Evolutionary conservation across 2,888 invertebrate genomes (phyloP), one percentile per base, ranked within the genome.

Genomic region (Cantharis nigra): DNA sequence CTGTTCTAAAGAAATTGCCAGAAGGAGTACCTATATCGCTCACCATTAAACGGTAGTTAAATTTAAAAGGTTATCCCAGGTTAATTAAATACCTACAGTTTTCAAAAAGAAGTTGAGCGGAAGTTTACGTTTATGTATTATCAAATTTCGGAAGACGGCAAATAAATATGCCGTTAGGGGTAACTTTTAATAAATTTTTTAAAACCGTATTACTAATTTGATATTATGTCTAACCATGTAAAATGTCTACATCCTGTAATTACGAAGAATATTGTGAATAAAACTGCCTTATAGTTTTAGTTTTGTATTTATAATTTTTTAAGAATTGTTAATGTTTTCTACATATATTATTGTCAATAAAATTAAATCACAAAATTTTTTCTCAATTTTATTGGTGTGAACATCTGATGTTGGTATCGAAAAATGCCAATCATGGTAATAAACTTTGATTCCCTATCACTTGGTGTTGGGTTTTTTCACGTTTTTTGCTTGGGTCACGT

Each of bases 1-100:
- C 95, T 82, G 92, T 95, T 79, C 94, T 98, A 90, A 98, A 98
- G 89, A 95, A 95, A 84, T 89, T 98, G 81, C 95, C 96, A 73
- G 94, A 96, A 86, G 98, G 98, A 75, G 93, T 93, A 85, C 94
- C 97, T 80, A 91, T 91, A 80, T 89, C 76, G 28, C 70, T 79
- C 9, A 76, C 76, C n/a, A 13, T 79, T 69, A 76, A 49, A 26
- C 65, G 78, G 72, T 76, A 77, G 63, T 76, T 67, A 67, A 23
- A n/a, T 67, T 23, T 67, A 4, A 13, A 65, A 65, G 26, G 23
- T 67, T 49, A 49, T 49, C 49, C n/a, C n/a, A n/a, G 49, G n/a
- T 49, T 49, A 49, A 49, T 49, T n/a, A 13, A 33, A 3, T 33
- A n/a, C 26, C 26, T 26, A 26, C n/a, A 49, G 49, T 49, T 49